These are phyloP conservation scores for Amphiprion ocellaris DNA, from an alignment of 2,113 vertebrate genomes.

Conservation along the genomic window DNA sequence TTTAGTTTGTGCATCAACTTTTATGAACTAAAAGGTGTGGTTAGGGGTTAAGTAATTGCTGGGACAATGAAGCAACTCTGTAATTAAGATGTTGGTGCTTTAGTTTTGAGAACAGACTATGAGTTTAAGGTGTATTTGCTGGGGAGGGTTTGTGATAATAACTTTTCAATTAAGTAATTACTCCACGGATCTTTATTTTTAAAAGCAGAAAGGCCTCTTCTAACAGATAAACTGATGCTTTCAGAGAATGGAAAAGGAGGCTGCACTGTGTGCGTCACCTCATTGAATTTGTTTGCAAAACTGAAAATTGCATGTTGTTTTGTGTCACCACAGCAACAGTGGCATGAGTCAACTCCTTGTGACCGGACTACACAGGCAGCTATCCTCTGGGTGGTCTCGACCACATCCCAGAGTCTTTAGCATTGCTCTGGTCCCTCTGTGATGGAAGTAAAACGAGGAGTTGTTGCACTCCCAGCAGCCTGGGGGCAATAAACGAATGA, in stretches of 20 bases:
- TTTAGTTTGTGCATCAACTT: constrained; percentile 43
- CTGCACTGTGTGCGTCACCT: constrained; percentile 22
- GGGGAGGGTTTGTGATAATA: not conserved
- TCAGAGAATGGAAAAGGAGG: not conserved
- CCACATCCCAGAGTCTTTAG: constrained; percentile 28
- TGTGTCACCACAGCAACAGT: constrained; percentile 46
- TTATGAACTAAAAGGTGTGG: constrained; percentile 33
- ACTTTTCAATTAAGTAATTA: not conserved
- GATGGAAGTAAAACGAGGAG: constrained; percentile 49
- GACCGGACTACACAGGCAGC: constrained; percentile 35
- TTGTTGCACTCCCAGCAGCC: constrained; percentile 23
- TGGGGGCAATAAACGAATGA: constrained; percentile 45
- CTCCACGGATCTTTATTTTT: not conserved
- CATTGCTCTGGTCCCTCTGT: constrained; percentile 40
- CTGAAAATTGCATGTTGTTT: constrained; percentile 70
- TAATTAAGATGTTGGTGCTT: constrained; percentile 38
- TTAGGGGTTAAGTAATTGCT: constrained; percentile 35
- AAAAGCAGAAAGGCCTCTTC: not conserved
- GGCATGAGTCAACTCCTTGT: constrained; percentile 62
- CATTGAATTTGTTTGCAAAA: constrained; percentile 61
- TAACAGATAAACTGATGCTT: not conserved
- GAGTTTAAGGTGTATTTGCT: constrained; percentile 9
- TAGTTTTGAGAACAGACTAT: constrained; percentile 32
- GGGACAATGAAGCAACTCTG: constrained; percentile 39
- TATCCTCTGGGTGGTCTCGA: constrained; percentile 73